Conservation (phyloP, 2,113 vertebrate genomes). For the Geococcyx californianus region DNA sequence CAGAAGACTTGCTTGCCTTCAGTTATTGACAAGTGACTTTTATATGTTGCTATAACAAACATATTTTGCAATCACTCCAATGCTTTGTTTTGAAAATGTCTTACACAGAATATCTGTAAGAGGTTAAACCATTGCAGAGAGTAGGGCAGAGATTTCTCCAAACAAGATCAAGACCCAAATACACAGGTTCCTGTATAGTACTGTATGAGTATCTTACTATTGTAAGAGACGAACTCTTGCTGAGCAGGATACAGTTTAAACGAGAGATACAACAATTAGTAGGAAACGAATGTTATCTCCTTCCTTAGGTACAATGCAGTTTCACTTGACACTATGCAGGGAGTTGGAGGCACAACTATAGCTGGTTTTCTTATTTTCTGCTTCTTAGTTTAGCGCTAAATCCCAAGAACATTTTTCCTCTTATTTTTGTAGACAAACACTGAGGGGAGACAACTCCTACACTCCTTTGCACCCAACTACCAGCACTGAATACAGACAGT, state of each 20-base stretch:
- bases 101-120: background rate
- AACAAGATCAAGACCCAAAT: background rate
- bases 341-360: background rate
- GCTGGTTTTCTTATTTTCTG: background rate
- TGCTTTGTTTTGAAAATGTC: background rate
- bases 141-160: background rate
- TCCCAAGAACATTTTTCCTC: background rate
- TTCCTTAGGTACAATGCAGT: background rate
- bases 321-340: background rate
- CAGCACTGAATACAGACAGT: background rate
- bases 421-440: background rate
- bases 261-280: background rate
- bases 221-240: background rate
- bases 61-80: background rate
- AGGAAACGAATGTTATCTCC: background rate
- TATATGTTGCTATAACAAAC: background rate
- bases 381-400: background rate
- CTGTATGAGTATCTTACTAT: background rate
- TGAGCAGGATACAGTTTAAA: background rate
- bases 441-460: background rate
- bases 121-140: background rate
- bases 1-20: conserved; percentile 4
- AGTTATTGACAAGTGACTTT: background rate
- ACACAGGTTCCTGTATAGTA: background rate
- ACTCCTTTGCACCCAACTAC: accelerated